Base-by-base conservation (phyloP, 2,888 invertebrate genomes). In the Eristalis intricaria region DNA sequence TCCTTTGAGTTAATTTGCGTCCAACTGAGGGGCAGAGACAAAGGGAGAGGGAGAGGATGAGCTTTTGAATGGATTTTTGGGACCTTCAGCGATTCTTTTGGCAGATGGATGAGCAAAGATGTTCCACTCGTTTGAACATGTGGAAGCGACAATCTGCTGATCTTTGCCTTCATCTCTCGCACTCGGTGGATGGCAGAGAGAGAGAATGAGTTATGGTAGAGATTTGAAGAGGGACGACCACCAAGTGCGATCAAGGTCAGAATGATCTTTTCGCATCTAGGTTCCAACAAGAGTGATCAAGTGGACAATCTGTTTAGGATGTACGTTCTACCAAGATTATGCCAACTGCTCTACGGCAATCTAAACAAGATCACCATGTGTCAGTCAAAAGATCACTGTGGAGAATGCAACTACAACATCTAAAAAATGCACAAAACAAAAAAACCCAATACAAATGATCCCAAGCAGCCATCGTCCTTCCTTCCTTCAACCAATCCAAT, bases 1-100 rank as follows among this genome's bases (percentile, higher is more conserved):
- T 84, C 40, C 64, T 79, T 77, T 79, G 15, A 26, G 65, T 68
- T 77, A 58, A 66, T 75, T 65, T 66, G 66, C 15, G 68, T 4
- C 68, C 8, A 15, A 50, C n/a, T 0, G 13, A 23, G 29, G 4
- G 5, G 29, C 29, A 29, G 29, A 19, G 58, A 23, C 22, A 7
- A 22, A 10, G 22, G 7, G 22, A 22, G 58, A 22, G 58, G 23
- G 1, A 5, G 56, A n/a, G 23, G 58, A n/a, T 19, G 13, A 23
- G 35, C 35, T 35, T 35, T 35, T 35, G 35, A 35, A 35, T 35
- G 35, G 35, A 35, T 35, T 35, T 29, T 35, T 11, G 35, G 35
- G 35, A 35, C 10, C 35, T 10, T 35, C 11, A 35, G 35, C 11
- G 11, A 35, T 35, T 50, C 1, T 50, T 50, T 50, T 50, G 43